These are phyloP conservation scores for Grantiella picta DNA, from an alignment of 2,113 vertebrate genomes.

Conservation along the genomic window DNA sequence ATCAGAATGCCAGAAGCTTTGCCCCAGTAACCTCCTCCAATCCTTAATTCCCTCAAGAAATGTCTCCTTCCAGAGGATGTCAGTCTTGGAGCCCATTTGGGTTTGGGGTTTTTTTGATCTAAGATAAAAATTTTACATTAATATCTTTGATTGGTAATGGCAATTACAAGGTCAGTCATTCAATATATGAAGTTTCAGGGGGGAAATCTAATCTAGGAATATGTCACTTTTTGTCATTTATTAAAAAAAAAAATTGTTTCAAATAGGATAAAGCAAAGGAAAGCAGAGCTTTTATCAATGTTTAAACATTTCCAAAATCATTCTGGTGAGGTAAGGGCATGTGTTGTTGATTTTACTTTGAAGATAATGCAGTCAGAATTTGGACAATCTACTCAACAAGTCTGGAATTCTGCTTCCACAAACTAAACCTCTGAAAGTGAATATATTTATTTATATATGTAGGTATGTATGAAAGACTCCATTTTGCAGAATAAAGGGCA, in stretches of 20 bases:
- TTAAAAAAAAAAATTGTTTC: not conserved
- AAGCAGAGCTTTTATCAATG: not conserved
- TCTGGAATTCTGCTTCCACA: not conserved
- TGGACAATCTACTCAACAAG: not conserved
- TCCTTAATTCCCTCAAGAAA: slow-evolving; percentile 21
- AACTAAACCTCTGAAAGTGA: not conserved
- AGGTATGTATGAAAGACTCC: not conserved
- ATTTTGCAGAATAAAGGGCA: not conserved
- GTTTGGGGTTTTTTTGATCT: not conserved
- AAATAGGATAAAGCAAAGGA: not conserved
- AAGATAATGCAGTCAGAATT: not conserved
- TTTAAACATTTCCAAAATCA: not conserved
- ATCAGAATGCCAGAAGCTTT: not conserved
- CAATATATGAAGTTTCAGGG: not conserved
- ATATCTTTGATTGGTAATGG: not conserved
- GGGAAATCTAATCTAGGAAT: not conserved
- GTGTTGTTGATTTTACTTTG: not conserved
- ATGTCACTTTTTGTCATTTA: not conserved
- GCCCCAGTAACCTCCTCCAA: not conserved
- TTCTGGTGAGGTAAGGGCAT: not conserved
- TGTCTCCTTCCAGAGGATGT: not conserved
- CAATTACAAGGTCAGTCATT: not conserved
- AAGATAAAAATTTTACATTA: not conserved
- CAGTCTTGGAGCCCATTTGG: not conserved
- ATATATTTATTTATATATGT: not conserved